Conservation (phyloP, 2,888 invertebrate species). For the Tetragonula carbonaria region DNA sequence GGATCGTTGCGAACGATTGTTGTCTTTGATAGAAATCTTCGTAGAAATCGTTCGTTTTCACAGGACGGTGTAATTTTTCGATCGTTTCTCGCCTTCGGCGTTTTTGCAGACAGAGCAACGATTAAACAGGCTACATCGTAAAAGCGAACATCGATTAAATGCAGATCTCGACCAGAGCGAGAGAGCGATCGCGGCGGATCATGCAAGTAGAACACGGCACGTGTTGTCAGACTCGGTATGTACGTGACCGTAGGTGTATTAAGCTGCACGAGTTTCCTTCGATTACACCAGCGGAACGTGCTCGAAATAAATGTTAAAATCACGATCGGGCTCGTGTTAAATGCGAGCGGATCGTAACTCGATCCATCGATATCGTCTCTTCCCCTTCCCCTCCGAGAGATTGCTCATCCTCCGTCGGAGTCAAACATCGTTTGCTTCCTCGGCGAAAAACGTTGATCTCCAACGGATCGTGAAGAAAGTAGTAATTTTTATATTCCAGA, state of each 20-base stretch:
- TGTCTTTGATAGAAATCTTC: neutral
- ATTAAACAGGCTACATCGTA: conserved; percentile 15
- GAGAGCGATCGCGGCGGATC: conserved; percentile 73
- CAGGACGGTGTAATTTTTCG: neutral
- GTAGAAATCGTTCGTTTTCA: neutral
- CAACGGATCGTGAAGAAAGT: neutral
- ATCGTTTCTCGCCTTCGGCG: neutral
- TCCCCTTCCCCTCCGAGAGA: conserved; percentile 29
- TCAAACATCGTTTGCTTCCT: conserved; percentile 27
- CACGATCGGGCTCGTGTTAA: conserved; percentile 57
- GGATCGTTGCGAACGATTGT: neutral
- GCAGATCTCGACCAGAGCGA: conserved; percentile 45
- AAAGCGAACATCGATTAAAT: conserved; percentile 33
- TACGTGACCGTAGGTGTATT: conserved; percentile 53
- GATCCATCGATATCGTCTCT: conserved; percentile 47
- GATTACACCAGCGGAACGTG: conserved; percentile 61
- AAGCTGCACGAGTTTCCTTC: conserved; percentile 56
- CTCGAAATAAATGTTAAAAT: conserved; percentile 63
- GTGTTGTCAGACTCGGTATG: conserved; percentile 70
- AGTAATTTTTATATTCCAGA: neutral
- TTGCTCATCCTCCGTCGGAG: conserved; percentile 35
- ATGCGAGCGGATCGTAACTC: conserved; percentile 52
- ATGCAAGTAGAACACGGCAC: conserved; percentile 75
- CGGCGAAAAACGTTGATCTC: neutral
- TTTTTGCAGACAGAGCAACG: neutral